These are phyloP conservation scores for Pandion haliaetus DNA, from an alignment of 2,113 vertebrate genomes.

Conservation along the genomic window DNA sequence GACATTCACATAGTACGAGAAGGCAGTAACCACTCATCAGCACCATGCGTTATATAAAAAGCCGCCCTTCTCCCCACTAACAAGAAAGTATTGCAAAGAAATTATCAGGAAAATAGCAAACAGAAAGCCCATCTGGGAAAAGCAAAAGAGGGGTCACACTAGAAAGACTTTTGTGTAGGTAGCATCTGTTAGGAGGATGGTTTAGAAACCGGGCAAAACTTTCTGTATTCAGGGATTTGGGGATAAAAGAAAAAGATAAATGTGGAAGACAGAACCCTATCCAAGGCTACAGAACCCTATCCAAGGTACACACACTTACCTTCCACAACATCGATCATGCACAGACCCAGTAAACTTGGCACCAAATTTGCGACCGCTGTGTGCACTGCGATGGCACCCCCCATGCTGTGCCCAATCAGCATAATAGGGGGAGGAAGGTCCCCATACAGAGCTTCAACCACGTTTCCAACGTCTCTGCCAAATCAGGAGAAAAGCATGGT, in stretches of 20 bases:
- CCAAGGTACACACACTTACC: conserved; percentile 66
- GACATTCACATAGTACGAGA: neutral
- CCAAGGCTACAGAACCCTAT: accelerated
- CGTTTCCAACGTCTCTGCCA: conserved; percentile 90
- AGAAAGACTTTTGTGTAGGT: neutral
- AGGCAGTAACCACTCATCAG: neutral
- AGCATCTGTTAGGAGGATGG: neutral
- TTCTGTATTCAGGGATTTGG: neutral
- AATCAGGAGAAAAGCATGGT: neutral
- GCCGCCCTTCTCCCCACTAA: neutral
- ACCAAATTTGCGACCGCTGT: conserved; percentile 85
- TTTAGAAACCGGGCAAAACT: neutral
- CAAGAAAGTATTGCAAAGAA: neutral
- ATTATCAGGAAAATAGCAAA: neutral
- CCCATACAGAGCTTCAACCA: conserved; percentile 91
- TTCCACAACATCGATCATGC: conserved; percentile 98
- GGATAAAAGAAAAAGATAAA: neutral
- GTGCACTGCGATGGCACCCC: conserved; percentile 95
- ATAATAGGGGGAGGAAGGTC: conserved; percentile 93
- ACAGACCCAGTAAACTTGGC: conserved; percentile 91
- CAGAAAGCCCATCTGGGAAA: neutral
- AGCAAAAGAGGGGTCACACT: neutral
- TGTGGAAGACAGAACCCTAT: accelerated
- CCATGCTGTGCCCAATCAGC: conserved; percentile 98
- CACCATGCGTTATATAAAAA: neutral